Base-by-base conservation (phyloP, 2,888 invertebrate genomes). In the Agonum fuliginosum region DNA sequence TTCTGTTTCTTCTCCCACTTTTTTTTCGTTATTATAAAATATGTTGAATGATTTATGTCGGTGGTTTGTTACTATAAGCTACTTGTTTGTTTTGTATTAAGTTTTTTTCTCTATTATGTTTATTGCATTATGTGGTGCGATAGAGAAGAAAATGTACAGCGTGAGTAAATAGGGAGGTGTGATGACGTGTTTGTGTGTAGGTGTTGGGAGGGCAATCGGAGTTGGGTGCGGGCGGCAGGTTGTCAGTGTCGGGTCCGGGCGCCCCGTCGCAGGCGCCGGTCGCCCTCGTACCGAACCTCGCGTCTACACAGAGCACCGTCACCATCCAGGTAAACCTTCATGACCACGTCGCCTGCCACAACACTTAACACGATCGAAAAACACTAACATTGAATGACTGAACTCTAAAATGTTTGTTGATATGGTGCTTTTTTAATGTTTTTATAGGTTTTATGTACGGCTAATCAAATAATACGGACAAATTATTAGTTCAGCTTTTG, bases 241-340 rank as follows among this genome's bases (percentile, higher is more conserved):
- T 75, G 67, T 75, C 75, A 34, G 46, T 48, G 67, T 48, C 67
- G 58, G 81, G 84, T 84, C 84, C 84, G 84, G 84, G 84, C 83
- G 83, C 84, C 83, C 84, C 85, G 82, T 81, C 62, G 43, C 27
- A 24, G 58, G 43, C 77, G 54, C 88, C 89, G 83, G 88, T 89
- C 84, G 87, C 88, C 83, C 87, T 89, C 84, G 87, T 89, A 84
- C 88, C 89, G 84, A 89, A 88, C 85, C 85, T 89, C 84, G 87
- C 88, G 83, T 86, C 88, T 85, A 82, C 86, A 84, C 82, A 84
- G 83, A 84, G 84, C 82, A 83, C 87, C 80, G 83, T 86, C 83
- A 85, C 87, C 81, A 85, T 87, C 80, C 88, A 88, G 87, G 88
- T 88, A 87, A 76, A 79, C 73, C 19, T 14, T 8, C 58, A 62